phyloP scores from a whole-genome alignment of 2,888 invertebrate species.

The Mycalesis mineus region DNA sequence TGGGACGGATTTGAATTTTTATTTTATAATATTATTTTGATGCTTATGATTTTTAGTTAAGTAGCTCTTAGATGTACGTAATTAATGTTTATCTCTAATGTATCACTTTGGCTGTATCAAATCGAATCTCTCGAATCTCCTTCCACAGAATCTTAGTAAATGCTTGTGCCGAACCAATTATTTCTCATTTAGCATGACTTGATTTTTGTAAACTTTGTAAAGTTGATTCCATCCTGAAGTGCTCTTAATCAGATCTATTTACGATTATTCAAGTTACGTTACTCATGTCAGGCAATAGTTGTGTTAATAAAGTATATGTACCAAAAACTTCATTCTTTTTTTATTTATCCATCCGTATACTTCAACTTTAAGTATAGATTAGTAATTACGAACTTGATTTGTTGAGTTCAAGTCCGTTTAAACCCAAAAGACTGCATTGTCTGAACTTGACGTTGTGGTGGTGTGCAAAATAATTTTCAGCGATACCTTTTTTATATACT shows the following conservation, averaged over 20 bases:
- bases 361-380: no score
- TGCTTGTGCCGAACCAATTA: conserved; percentile 48
- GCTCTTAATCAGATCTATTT: conserved; percentile 73
- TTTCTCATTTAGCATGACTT: conserved; percentile 33
- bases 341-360: no score
- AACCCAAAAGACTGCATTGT: no score
- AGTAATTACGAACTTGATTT: no score
- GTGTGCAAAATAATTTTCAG: no score
- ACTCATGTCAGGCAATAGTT: conserved; percentile 63
- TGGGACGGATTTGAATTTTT: no score
- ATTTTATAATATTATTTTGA: no score
- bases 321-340: conserved; percentile 10
- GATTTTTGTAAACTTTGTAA: conserved; percentile 55
- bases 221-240: conserved; percentile 76
- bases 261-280: conserved; percentile 57
- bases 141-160: conserved; percentile 10
- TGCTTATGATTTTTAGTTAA: no score
- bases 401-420: no score
- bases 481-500: no score
- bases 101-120: background rate
- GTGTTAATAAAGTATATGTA: conserved; percentile 51
- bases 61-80: no score
- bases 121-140: conserved; percentile 28
- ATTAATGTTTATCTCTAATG: background rate
- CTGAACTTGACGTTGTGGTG: no score